Base-by-base conservation (phyloP, 2,113 vertebrate species). In the Hyla sarda region DNA sequence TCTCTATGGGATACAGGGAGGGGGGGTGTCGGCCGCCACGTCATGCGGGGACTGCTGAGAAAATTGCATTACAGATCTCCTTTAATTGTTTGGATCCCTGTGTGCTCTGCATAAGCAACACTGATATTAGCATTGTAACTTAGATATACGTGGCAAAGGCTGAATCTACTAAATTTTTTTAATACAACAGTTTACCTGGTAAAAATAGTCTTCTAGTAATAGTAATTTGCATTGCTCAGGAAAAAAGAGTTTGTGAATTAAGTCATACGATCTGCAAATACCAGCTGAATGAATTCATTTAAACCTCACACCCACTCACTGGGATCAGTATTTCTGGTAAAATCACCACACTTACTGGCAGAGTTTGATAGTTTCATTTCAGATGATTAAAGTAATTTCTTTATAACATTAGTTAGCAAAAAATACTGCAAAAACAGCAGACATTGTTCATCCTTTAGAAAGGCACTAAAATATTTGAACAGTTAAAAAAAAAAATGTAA, bases 261-360 rank as follows among this genome's bases (percentile, higher is more conserved):
- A 60, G 78, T 84, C 25, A 65, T 76, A 32, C 50, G 21, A 34
- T 81, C 11, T 81, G 76, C 50, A 72, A 58, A 79, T 34, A 71
- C 23, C 74, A 34, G 50, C 34, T 80, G 30, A 56, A 85, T 50
- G 32, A 41, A 50, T 47, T 45, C 37, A 25, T n/a, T 65, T 47
- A 10, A 81, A 56, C 56, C 21, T 28, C 5, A 37, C 82, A 87
- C 90, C 89, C 89, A 80, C 88, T 87, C 83, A 89, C 75, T 88
- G 87, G 86, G 82, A 88, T 28, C 32, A 87, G 58, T 87, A 83
- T 90, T 92, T 91, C 92, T 92, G 89, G 89, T 90, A 91, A 90
- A n/a, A 76, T 41, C 23, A 19, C 60, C 71, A 82, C 85, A 25
- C 81, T 92, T 92, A 92, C 90, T 73, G 84, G 84, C 48, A 86